These are phyloP conservation scores for Butorides virescens DNA, from an alignment of 2,113 vertebrate genomes.

Conservation along the genomic window DNA sequence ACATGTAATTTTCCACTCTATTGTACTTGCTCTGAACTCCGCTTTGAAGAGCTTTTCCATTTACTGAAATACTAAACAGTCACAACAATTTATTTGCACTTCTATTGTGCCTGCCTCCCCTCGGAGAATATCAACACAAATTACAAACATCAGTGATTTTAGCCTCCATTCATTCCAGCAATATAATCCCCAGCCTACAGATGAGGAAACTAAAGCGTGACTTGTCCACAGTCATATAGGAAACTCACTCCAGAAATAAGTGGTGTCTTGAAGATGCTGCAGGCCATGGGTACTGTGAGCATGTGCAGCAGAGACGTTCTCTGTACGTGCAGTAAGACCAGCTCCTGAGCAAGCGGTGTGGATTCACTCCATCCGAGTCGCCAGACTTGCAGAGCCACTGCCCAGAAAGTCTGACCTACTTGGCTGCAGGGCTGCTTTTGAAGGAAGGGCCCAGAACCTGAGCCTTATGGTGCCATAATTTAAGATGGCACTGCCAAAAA, in stretches of 20 bases:
- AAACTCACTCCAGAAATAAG: slow-evolving; percentile 28
- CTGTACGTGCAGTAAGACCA: background rate
- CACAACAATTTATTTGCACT: slow-evolving; percentile 63
- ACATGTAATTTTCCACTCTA: slow-evolving; percentile 60
- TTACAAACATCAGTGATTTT: slow-evolving; percentile 62
- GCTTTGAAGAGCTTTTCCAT: slow-evolving; percentile 56
- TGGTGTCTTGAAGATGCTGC: slow-evolving; percentile 13
- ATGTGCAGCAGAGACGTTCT: background rate
- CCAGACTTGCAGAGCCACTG: background rate
- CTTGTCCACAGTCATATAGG: slow-evolving; percentile 45
- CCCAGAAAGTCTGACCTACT: background rate
- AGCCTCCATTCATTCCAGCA: slow-evolving; percentile 51
- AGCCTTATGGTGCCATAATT: background rate
- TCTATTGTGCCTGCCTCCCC: slow-evolving; percentile 53
- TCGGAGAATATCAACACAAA: slow-evolving; percentile 60
- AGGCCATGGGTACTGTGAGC: background rate
- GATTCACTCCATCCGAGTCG: background rate
- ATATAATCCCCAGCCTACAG: slow-evolving; percentile 25
- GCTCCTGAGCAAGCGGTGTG: background rate
- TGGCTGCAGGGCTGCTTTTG: background rate
- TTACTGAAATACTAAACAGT: slow-evolving; percentile 61
- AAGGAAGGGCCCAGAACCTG: background rate
- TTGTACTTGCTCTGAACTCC: slow-evolving; percentile 53
- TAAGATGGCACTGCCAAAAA: background rate
- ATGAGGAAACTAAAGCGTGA: slow-evolving; percentile 32